Conservation (phyloP, 2,113 vertebrate species). For the Xyliphius kryptos region DNA sequence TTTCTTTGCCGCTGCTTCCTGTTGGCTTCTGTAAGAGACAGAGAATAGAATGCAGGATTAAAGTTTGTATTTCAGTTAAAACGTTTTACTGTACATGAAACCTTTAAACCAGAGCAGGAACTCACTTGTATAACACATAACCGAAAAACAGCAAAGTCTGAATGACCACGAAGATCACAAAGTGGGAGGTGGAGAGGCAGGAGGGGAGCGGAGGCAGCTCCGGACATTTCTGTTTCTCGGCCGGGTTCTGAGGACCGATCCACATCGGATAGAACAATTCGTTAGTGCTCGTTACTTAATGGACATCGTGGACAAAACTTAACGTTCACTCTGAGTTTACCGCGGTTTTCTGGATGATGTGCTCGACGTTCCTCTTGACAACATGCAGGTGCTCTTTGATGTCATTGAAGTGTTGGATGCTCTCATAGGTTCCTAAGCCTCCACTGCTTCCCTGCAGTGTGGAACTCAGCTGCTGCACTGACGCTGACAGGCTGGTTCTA, state of each 20-base stretch:
- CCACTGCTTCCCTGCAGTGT: slow-evolving; percentile 67
- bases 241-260: slow-evolving; percentile 65
- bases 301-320: too few species aligned
- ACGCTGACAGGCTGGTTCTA: slow-evolving; percentile 76
- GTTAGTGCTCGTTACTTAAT: too few species aligned
- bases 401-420: slow-evolving; percentile 88
- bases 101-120: slow-evolving; percentile 1
- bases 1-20: slow-evolving; percentile 98
- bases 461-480: slow-evolving; percentile 68
- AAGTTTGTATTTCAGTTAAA: background rate
- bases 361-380: slow-evolving; percentile 81
- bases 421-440: slow-evolving; percentile 70
- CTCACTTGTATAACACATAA: slow-evolving; percentile 94
- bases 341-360: slow-evolving; percentile 71
- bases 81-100: background rate
- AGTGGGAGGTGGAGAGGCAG: slow-evolving; percentile 83
- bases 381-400: slow-evolving; percentile 92
- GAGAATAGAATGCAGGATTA: slow-evolving; percentile 23
- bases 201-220: slow-evolving; percentile 78
- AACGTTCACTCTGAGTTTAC: slow-evolving; percentile 45
- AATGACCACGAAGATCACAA: slow-evolving; percentile 76
- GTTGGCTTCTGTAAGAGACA: slow-evolving; percentile 77
- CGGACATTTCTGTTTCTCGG: slow-evolving; percentile 81
- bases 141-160: slow-evolving; percentile 85
- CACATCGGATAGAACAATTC: too few species aligned